A percentile compares a stretch with the other conserved stretches of the same genome.
Conservation (phyloP, 2,797 vertebrate species). For the Cryptoprocta ferox region DNA sequence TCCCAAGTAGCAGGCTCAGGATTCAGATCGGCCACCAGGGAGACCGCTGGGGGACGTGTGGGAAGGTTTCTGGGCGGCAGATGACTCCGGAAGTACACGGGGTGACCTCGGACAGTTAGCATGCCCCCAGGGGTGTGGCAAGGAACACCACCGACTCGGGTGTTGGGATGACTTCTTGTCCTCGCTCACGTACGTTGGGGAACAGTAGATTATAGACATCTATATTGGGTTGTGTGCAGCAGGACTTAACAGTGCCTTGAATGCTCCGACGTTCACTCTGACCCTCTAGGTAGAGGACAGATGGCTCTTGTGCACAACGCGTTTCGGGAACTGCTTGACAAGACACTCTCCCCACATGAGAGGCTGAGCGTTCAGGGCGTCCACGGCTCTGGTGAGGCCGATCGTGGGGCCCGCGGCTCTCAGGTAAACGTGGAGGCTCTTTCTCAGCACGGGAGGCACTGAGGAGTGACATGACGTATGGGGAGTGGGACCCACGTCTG, state of each 20-base stretch:
- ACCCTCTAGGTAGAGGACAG: background rate
- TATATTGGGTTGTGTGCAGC: background rate
- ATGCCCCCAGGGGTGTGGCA: background rate
- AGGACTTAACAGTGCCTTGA: conserved; percentile 20
- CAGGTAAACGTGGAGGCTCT: background rate
- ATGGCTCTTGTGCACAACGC: background rate
- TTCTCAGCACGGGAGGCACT: background rate
- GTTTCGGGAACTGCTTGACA: background rate
- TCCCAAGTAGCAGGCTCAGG: background rate
- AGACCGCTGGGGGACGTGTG: background rate
- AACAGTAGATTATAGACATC: background rate
- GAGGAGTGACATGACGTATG: fast-evolving
- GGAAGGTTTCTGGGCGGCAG: background rate
- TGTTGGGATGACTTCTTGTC: background rate
- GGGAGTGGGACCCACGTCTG: background rate
- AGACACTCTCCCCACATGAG: background rate
- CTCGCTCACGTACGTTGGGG: background rate
- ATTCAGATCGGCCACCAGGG: background rate
- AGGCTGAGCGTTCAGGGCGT: background rate
- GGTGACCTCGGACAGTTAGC: background rate
- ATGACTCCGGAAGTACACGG: background rate
- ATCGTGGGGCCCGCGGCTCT: background rate
- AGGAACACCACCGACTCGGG: background rate
- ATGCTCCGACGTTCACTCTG: background rate
- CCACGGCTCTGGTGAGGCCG: background rate